phyloP scores from a whole-genome alignment of 1,140 invertebrate genomes.

The Glomeris maerens region DNA sequence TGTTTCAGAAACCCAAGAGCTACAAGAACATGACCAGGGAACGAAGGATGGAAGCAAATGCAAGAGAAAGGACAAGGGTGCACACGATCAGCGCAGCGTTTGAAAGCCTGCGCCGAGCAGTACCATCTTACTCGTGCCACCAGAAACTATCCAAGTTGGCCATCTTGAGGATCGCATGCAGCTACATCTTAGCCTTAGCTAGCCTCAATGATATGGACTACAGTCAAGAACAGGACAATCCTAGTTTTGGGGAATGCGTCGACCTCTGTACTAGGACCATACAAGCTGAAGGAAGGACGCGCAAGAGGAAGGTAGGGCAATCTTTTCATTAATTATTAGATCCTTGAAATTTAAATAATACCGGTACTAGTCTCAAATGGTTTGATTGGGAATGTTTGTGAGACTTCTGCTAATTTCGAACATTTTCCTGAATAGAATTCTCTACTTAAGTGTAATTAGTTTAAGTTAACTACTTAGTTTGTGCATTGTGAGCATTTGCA shows the following conservation, averaged over 20 bases:
- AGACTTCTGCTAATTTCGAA: no score
- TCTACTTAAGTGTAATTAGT: no score
- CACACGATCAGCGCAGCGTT: slow-evolving; percentile 91
- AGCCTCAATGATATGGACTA: slow-evolving; percentile 48
- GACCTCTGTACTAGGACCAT: slow-evolving; percentile 74
- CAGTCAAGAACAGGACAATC: slow-evolving; percentile 33
- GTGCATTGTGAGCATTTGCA: no score
- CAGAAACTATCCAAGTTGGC: slow-evolving; percentile 86
- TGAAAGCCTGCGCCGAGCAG: slow-evolving; percentile 63
- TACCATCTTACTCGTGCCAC: slow-evolving; percentile 80
- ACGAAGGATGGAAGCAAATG: slow-evolving; percentile 81
- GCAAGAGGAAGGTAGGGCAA: slow-evolving; percentile 41
- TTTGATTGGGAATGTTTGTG: no score
- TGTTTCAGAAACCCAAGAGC: slow-evolving; percentile 62
- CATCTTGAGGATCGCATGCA: slow-evolving; percentile 76
- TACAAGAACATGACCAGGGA: slow-evolving; percentile 92
- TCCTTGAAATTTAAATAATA: no score
- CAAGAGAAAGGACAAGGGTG: slow-evolving; percentile 74
- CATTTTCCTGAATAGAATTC: no score
- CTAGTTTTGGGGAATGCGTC: slow-evolving; percentile 55
- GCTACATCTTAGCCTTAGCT: slow-evolving; percentile 72
- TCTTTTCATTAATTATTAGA: no score
- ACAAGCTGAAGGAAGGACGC: slow-evolving; percentile 75
- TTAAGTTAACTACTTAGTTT: no score
- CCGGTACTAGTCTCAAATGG: no score